phyloP scores from a whole-genome alignment of 2,888 invertebrate species.

The Chymomyza amoena region DNA sequence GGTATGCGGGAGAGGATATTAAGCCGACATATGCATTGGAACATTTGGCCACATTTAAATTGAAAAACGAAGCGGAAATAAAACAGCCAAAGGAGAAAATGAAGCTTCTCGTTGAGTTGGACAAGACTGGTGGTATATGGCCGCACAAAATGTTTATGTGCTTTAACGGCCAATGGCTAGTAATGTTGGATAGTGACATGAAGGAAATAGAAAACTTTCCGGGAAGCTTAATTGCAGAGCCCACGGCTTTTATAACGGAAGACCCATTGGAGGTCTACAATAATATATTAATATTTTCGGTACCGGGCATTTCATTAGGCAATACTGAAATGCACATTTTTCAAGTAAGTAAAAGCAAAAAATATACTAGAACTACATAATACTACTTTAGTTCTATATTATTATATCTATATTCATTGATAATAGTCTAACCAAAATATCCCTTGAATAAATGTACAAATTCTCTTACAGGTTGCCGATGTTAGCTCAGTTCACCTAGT shows the following conservation, averaged over 20 bases:
- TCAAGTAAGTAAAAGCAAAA: constrained; percentile 80
- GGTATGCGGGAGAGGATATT: constrained; percentile 30
- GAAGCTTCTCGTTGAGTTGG: constrained; percentile 91
- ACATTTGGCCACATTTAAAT: constrained; percentile 98
- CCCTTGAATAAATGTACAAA: neutral
- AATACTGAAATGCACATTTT: constrained; percentile 98
- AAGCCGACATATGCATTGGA: constrained; percentile 93
- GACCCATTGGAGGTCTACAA: constrained; percentile 98
- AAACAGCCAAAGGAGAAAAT: constrained; percentile 95
- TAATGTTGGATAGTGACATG: constrained; percentile 96
- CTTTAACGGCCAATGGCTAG: constrained; percentile 91
- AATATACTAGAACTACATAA: neutral
- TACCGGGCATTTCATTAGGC: constrained; percentile 84
- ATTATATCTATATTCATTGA: too few relatives aligned
- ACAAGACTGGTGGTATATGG: constrained; percentile 98
- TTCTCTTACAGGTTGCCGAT: constrained; percentile 83
- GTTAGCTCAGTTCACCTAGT: constrained; percentile 90
- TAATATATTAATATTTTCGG: constrained; percentile 98
- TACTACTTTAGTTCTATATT: too few relatives aligned
- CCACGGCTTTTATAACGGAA: constrained; percentile 96
- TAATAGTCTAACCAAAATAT: neutral
- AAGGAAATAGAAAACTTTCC: constrained; percentile 98
- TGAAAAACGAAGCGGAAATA: constrained; percentile 92
- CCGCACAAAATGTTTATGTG: constrained; percentile 97
- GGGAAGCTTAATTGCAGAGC: constrained; percentile 93